Conservation (phyloP, 2,113 vertebrate species). For the Ariopsis seemanni region DNA sequence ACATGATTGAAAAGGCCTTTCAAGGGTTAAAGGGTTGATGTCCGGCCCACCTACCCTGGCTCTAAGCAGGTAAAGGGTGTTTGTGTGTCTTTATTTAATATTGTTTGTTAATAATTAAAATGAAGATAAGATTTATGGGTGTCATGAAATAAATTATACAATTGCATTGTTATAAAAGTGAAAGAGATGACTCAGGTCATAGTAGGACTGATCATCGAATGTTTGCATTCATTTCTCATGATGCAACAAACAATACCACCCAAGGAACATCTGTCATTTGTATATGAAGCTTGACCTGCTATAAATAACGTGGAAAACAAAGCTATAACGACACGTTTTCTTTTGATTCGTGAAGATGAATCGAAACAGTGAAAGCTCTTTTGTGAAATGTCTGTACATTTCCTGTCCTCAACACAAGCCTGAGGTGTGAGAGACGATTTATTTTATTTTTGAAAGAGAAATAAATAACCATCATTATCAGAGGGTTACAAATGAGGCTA, state of each 20-base stretch:
- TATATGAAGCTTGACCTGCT: conserved; percentile 17
- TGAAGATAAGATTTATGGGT: conserved; percentile 15
- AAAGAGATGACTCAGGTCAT: conserved; percentile 8
- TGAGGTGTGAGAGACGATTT: background rate
- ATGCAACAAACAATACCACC: conserved; percentile 13
- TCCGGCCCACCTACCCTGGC: background rate
- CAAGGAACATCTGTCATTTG: background rate
- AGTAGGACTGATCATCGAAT: conserved; percentile 7
- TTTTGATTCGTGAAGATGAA: background rate
- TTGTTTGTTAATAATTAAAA: conserved; percentile 32
- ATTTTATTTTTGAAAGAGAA: background rate
- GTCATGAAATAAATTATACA: conserved; percentile 5
- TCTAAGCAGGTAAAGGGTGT: conserved; percentile 13
- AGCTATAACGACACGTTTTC: background rate
- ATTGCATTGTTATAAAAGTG: conserved; percentile 8
- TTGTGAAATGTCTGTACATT: background rate
- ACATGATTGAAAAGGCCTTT: background rate
- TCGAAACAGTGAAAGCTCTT: conserved; percentile 42
- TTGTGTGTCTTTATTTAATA: background rate
- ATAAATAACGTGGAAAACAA: background rate
- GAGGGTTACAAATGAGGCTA: background rate
- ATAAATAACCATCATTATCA: background rate
- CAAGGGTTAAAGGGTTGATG: background rate
- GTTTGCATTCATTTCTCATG: background rate
- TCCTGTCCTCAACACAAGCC: conserved; percentile 16